These are phyloP conservation scores for Platysternon megacephalum DNA, from an alignment of 2,113 vertebrate genomes.

Conservation along the genomic window DNA sequence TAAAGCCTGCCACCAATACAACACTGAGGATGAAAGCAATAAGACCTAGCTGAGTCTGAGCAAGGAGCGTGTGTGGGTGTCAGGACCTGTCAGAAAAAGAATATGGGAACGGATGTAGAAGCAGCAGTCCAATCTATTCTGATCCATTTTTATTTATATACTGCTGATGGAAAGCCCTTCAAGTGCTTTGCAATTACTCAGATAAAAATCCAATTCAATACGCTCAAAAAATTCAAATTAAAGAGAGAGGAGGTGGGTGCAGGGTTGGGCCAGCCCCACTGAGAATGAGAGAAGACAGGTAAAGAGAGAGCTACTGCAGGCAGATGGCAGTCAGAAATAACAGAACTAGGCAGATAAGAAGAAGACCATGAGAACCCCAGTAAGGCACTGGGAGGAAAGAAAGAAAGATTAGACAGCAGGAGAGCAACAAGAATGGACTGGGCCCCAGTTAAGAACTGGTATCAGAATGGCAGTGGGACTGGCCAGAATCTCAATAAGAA, in stretches of 20 bases:
- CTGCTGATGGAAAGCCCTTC: slow-evolving; percentile 26
- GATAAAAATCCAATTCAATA: slow-evolving; percentile 25
- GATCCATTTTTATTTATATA: slow-evolving; percentile 61
- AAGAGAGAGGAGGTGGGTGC: not conserved
- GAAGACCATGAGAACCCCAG: not conserved
- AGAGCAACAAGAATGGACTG: not conserved
- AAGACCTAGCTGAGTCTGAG: not conserved
- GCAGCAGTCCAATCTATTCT: slow-evolving; percentile 60
- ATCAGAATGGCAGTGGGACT: not conserved
- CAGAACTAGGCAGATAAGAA: not conserved
- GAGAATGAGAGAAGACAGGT: not conserved
- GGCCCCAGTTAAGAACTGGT: not conserved
- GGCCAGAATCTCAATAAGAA: not conserved
- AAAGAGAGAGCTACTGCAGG: not conserved
- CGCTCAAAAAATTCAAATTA: not conserved
- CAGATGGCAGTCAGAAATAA: not conserved
- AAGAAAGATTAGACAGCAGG: not conserved
- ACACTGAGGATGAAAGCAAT: not conserved
- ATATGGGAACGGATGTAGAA: slow-evolving; percentile 31
- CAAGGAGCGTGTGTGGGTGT: slow-evolving; percentile 46
- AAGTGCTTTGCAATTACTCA: slow-evolving; percentile 32
- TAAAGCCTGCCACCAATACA: slow-evolving; percentile 35
- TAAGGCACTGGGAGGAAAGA: not conserved
- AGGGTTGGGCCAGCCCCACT: not conserved
- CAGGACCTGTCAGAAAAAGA: slow-evolving; percentile 60